Base-by-base conservation (phyloP, 2,888 invertebrate species). In the Ennomos fuscantarius region DNA sequence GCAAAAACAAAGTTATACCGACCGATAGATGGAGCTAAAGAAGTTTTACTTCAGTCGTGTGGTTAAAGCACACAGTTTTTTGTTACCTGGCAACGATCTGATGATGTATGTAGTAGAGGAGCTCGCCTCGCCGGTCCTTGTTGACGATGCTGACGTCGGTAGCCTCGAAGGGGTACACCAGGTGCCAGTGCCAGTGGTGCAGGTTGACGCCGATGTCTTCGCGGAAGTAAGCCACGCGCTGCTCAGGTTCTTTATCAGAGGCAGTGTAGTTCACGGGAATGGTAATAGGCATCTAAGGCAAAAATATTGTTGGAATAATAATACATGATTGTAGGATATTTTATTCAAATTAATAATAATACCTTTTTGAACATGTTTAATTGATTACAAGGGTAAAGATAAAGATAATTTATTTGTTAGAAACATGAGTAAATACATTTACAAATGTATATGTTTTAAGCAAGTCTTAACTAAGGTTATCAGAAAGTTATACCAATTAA, bases 101-200 rank as follows among this genome's bases (percentile, higher is more conserved):
- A 74, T 95, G 93, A 70, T 96, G 96, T 96, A 96, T 96, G 75
- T 96, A 96, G 74, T 95, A 96, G 88, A 96, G 96, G 12, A 96
- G 93, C 76, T 96, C 96, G 0, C 96, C 96, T 3, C 96, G 93
- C 8, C 96, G 89, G 84, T 96, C 95, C 82, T 96, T 96, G 72
- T 90, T 82, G 45, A 95, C 95, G 63, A 95, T 93, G 78, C 70
- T n/a, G 88, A n/a, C 83, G 66, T 93, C 88, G 0, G 93, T 85
- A 0, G 95, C 94, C 66, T 95, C 95, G 81, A 95, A 95, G 0
- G 97, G 97, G 81, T 97, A 97, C 1, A 97, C 97, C 67, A 97
- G 93, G 83, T 97, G 97, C 97, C 97, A 97, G 79, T 97, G 97
- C 97, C 97, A 97, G 80, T 97, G 97, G 81, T 97, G 97, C 48